Conservation (phyloP, 2,888 invertebrate species). For the Stenichneumon culpator region DNA sequence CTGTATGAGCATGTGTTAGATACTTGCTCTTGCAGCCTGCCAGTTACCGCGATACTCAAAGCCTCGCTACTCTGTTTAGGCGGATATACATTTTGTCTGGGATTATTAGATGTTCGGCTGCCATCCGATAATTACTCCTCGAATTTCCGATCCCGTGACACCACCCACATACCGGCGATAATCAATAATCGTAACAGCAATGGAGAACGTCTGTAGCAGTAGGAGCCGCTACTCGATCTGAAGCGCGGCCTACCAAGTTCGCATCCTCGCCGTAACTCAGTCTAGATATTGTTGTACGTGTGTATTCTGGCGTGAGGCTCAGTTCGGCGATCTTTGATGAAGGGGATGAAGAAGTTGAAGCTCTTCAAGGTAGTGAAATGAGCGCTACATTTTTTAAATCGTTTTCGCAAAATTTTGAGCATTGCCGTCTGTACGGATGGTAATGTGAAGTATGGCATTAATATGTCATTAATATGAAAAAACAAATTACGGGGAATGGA, state of each 20-base stretch:
- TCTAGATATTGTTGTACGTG: neutral
- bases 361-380: neutral
- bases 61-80: slow-evolving; percentile 29
- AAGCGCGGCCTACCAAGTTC: neutral
- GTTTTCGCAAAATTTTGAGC: no score
- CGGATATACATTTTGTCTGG: slow-evolving; percentile 76
- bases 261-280: slow-evolving; percentile 14
- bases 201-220: slow-evolving; percentile 12
- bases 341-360: neutral
- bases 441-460: no score
- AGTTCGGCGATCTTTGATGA: neutral
- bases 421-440: no score
- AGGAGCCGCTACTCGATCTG: neutral
- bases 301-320: neutral
- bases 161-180: slow-evolving; percentile 32
- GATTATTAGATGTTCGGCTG: slow-evolving; percentile 79
- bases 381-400: no score
- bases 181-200: slow-evolving; percentile 53
- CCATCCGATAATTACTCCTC: slow-evolving; percentile 77
- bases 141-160: slow-evolving; percentile 59
- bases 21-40: slow-evolving; percentile 6
- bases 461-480: no score
- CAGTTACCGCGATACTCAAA: slow-evolving; percentile 14
- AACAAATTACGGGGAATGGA: no score
- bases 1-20: neutral